phyloP scores from a whole-genome alignment of 1,140 invertebrate genomes.

The Philaenus spumarius region DNA sequence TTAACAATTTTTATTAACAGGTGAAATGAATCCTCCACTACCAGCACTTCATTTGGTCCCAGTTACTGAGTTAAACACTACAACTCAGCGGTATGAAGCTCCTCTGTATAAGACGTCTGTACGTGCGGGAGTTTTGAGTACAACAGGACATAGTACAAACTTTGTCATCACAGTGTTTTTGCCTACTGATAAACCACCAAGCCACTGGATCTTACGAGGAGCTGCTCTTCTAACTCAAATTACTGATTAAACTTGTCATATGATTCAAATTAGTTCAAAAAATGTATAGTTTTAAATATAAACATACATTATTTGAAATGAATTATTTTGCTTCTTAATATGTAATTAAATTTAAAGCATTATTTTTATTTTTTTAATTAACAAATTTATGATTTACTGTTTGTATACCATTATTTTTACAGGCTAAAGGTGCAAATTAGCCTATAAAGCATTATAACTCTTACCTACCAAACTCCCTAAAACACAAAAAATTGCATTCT shows the following conservation, averaged over 20 bases:
- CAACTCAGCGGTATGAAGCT: slow-evolving; percentile 60
- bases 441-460: too few relatives aligned
- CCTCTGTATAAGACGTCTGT: slow-evolving; percentile 83
- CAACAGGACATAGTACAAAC: slow-evolving; percentile 85
- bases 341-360: too few relatives aligned
- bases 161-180: slow-evolving; percentile 76
- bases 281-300: too few relatives aligned
- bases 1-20: slow-evolving; percentile 35
- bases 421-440: too few relatives aligned
- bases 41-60: slow-evolving; percentile 71
- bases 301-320: too few relatives aligned
- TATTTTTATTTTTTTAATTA: too few relatives aligned
- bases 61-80: slow-evolving; percentile 48
- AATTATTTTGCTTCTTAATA: too few relatives aligned
- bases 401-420: too few relatives aligned
- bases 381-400: too few relatives aligned
- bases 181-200: slow-evolving; percentile 47
- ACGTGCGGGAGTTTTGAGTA: slow-evolving; percentile 73
- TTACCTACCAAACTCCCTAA: too few relatives aligned
- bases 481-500: too few relatives aligned
- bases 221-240: slow-evolving; percentile 79
- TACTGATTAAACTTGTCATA: slow-evolving; percentile 59
- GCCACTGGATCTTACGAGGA: slow-evolving; percentile 81
- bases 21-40: slow-evolving; percentile 68
- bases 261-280: too few relatives aligned